These are phyloP conservation scores for Megalops cyprinoides DNA, from an alignment of 2,797 vertebrate species.

Conservation along the genomic window DNA sequence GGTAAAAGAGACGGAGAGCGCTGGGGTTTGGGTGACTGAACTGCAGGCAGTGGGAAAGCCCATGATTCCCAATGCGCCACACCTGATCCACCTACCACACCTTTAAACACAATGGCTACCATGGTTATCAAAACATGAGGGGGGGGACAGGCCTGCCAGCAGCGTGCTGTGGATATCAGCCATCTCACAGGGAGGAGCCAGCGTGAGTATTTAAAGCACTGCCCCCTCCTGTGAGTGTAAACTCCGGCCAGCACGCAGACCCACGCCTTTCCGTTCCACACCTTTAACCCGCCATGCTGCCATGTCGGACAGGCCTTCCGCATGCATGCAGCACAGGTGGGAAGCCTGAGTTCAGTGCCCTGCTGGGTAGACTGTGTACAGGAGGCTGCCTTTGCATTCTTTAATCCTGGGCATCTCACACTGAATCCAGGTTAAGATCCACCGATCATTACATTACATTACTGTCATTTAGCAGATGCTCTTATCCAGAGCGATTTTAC, in stretches of 20 bases:
- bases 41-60: not conserved
- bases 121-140: not conserved
- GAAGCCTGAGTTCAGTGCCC: not conserved
- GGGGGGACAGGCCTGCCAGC: not conserved
- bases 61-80: not conserved
- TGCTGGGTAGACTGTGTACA: not conserved
- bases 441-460: too few species aligned
- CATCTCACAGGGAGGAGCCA: not conserved
- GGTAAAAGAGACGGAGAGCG: not conserved
- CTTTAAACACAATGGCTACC: not conserved
- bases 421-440: too few species aligned
- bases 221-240: not conserved
- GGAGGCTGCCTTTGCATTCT: not conserved
- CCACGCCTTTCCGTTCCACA: not conserved
- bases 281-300: not conserved
- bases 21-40: not conserved
- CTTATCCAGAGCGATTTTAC: too few species aligned
- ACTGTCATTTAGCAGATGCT: too few species aligned
- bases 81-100: not conserved
- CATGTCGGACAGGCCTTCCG: not conserved
- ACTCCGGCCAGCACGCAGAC: not conserved
- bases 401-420: not conserved
- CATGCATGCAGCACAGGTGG: not conserved
- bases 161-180: too few species aligned
- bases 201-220: not conserved